Conservation (phyloP, 2,113 vertebrate species). For the Dicrurus megarhynchus region DNA sequence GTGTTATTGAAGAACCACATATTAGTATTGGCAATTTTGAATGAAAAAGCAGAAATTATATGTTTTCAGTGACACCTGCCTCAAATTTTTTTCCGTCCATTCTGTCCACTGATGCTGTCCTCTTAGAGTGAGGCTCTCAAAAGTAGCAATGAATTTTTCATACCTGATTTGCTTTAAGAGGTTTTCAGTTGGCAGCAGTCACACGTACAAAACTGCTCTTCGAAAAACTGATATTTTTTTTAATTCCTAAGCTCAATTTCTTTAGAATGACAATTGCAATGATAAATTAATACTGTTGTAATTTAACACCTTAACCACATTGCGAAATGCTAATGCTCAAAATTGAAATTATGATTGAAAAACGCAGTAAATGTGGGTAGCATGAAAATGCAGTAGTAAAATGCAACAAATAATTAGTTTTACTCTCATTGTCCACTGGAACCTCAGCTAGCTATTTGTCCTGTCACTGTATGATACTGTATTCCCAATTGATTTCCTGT, state of each 20-base stretch:
- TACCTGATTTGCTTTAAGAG: not conserved
- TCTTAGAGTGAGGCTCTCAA: not conserved
- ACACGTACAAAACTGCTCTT: not conserved
- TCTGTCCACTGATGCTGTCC: not conserved
- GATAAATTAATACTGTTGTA: not conserved
- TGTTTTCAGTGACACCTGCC: not conserved
- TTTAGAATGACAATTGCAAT: not conserved
- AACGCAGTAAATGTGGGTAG: not conserved
- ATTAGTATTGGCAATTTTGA: not conserved
- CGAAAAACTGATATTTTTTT: not conserved
- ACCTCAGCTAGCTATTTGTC: not conserved
- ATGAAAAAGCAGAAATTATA: not conserved
- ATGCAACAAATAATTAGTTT: not conserved
- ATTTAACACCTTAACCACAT: not conserved
- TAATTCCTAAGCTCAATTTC: not conserved
- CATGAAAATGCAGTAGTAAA: not conserved
- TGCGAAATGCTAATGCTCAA: not conserved
- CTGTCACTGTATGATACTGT: too few species aligned
- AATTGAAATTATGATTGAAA: not conserved
- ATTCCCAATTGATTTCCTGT: too few species aligned
- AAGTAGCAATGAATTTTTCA: not conserved
- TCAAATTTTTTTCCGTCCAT: not conserved
- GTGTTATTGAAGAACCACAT: not conserved
- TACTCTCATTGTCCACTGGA: not conserved
- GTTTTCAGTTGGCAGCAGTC: not conserved